phyloP scores from a whole-genome alignment of 92 coral and sea anemone species.

The Blastomussa wellsi region DNA sequence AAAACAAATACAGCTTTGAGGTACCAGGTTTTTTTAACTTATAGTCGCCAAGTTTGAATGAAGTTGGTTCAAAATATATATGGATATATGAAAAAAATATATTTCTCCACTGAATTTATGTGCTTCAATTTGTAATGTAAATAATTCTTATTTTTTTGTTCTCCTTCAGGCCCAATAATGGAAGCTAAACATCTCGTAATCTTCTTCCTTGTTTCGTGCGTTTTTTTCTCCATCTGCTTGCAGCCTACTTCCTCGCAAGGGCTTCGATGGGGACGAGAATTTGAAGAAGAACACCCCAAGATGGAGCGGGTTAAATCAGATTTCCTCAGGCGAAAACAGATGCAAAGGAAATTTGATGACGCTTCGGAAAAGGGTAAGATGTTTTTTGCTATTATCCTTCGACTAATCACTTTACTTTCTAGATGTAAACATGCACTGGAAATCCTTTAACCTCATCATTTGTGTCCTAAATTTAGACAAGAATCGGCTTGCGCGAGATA shows the following conservation, averaged over 20 bases:
- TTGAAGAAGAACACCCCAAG: conserved; percentile 41
- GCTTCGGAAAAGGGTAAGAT: conserved; percentile 33
- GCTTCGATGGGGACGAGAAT: conserved; percentile 68
- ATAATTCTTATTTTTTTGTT: not conserved
- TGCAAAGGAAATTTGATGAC: conserved; percentile 8
- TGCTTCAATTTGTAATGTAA: not conserved
- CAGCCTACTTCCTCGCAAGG: conserved; percentile 63
- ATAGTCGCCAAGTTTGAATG: no score
- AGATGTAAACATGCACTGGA: no score
- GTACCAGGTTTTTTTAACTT: no score
- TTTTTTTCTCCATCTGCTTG: conserved; percentile 49
- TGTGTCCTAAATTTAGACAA: not conserved
- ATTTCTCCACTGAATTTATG: not conserved
- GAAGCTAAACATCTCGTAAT: conserved; percentile 55
- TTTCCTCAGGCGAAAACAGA: not conserved
- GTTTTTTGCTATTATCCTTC: no score
- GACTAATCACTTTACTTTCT: not conserved
- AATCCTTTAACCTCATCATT: not conserved
- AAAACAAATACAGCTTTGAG: no score
- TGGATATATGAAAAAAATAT: not conserved
- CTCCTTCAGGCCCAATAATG: conserved; percentile 32
- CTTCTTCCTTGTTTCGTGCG: conserved; percentile 52
- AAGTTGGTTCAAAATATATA: not conserved
- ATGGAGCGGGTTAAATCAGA: conserved; percentile 29
- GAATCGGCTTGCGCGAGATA: not conserved